phyloP scores from a whole-genome alignment of 2,113 vertebrate genomes.

The Cygnus buccinator region DNA sequence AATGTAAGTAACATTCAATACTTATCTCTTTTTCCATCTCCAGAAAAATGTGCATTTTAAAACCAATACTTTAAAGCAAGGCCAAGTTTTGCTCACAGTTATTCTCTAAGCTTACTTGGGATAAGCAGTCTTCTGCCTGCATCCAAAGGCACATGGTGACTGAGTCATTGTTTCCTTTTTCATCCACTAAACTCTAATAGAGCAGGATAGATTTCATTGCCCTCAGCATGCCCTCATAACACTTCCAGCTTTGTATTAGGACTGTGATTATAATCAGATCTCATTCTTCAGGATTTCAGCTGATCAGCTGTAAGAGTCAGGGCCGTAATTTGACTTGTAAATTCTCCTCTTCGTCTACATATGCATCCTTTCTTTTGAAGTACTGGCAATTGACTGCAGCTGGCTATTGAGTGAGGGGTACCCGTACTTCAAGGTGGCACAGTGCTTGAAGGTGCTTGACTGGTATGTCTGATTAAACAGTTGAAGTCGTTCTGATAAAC shows the following conservation, averaged over 20 bases:
- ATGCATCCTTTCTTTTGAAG: conserved; percentile 55
- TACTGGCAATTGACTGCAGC: conserved; percentile 53
- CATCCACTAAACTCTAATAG: not conserved
- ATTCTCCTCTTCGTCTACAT: conserved; percentile 58
- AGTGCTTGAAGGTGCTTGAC: conserved; percentile 47
- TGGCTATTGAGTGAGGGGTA: conserved; percentile 42
- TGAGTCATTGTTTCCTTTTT: conserved; percentile 53
- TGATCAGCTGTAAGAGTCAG: conserved; percentile 54
- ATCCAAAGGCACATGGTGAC: not conserved
- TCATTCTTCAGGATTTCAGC: conserved; percentile 55
- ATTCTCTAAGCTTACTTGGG: not conserved
- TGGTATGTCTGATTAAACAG: conserved; percentile 49
- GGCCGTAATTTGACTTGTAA: conserved; percentile 62
- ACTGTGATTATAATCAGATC: conserved; percentile 69
- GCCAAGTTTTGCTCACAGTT: not conserved
- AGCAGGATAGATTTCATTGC: conserved; percentile 29
- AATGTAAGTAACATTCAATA: not conserved
- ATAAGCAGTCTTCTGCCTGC: not conserved
- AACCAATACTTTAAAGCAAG: not conserved
- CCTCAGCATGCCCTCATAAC: conserved; percentile 35
- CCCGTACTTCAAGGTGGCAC: not conserved
- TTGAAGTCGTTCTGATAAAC: conserved; percentile 8
- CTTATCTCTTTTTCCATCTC: not conserved
- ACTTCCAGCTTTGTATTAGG: conserved; percentile 32
- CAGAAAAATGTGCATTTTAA: not conserved